Conservation (phyloP, 2,797 vertebrate species). For the Petrocephalus schoutedeni region DNA sequence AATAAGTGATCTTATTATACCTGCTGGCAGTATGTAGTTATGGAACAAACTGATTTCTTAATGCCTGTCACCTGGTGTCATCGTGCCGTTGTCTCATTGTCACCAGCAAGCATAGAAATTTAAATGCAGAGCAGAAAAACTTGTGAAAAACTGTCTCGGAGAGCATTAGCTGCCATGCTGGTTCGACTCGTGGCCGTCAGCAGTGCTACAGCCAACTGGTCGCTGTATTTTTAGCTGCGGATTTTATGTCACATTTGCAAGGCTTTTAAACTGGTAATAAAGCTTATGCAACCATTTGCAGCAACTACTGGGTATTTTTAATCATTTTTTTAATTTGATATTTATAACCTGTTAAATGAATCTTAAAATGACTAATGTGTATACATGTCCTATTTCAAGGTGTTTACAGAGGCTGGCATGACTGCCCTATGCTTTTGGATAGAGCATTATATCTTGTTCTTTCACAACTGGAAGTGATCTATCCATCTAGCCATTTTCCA, state of each 20-base stretch:
- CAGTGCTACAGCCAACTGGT: not conserved
- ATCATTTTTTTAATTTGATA: not conserved
- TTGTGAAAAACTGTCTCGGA: not conserved
- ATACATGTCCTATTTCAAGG: not conserved
- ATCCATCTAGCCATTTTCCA: not conserved
- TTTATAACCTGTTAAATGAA: conserved; percentile 9
- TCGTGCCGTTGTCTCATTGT: not conserved
- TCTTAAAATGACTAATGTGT: conserved; percentile 1
- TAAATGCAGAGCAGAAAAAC: not conserved
- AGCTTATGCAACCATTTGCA: conserved; percentile 3
- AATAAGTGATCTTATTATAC: conserved; percentile 2
- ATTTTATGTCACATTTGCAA: not conserved
- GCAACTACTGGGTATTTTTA: conserved; percentile 11
- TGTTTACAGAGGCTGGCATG: not conserved
- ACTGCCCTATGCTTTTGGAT: not conserved
- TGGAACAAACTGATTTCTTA: not conserved
- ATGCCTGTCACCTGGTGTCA: not conserved
- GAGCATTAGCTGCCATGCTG: not conserved
- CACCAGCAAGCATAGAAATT: conserved; percentile 1
- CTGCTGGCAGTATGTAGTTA: not conserved
- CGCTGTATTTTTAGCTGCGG: not conserved
- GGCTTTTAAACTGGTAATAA: conserved; percentile 8
- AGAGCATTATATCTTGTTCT: not conserved
- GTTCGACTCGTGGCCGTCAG: not conserved
- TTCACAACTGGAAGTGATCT: not conserved